Percentiles rank a stretch among this genome's conserved stretches.
These are phyloP conservation scores for Thunnus thynnus DNA, from an alignment of 2,113 vertebrate genomes.

Conservation along the genomic window DNA sequence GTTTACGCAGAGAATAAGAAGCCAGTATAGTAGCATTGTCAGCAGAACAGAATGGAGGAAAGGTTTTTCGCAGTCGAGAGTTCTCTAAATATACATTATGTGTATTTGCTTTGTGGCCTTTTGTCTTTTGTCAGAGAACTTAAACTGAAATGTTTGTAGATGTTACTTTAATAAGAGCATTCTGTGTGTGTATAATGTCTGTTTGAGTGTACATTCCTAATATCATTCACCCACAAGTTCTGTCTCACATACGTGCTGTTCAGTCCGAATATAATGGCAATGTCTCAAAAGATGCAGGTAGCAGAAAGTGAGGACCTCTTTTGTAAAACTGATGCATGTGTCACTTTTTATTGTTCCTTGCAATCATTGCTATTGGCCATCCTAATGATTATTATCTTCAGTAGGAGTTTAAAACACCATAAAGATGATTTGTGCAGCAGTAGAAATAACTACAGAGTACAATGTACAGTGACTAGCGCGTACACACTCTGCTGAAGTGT, in stretches of 20 bases:
- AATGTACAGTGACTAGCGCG: neutral
- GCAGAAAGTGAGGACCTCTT: constrained; percentile 26
- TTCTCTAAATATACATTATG: constrained; percentile 31
- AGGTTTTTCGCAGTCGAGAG: constrained; percentile 1
- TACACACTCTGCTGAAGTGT: constrained; percentile 40
- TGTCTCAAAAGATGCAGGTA: constrained; percentile 10
- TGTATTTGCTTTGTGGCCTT: constrained; percentile 66
- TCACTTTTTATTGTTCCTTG: constrained; percentile 61
- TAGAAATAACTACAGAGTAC: neutral
- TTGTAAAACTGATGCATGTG: constrained; percentile 56
- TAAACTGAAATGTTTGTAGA: constrained; percentile 9
- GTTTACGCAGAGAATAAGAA: constrained; percentile 22
- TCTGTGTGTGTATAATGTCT: constrained; percentile 18
- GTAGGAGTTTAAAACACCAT: constrained; percentile 9
- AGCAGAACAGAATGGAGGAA: constrained; percentile 31
- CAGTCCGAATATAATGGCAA: neutral
- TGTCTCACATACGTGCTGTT: constrained; percentile 35
- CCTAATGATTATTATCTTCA: neutral
- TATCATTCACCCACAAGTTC: constrained; percentile 16
- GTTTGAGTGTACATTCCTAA: constrained; percentile 63
- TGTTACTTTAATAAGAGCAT: neutral
- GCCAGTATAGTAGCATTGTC: constrained; percentile 45
- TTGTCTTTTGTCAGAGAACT: constrained; percentile 24
- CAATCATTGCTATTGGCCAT: constrained; percentile 48
- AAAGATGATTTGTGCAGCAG: constrained; percentile 18